A percentile compares a stretch with the other conserved stretches of the same genome.
Conservation (phyloP, 2,888 invertebrate species). For the Temnothorax unifasciatus region DNA sequence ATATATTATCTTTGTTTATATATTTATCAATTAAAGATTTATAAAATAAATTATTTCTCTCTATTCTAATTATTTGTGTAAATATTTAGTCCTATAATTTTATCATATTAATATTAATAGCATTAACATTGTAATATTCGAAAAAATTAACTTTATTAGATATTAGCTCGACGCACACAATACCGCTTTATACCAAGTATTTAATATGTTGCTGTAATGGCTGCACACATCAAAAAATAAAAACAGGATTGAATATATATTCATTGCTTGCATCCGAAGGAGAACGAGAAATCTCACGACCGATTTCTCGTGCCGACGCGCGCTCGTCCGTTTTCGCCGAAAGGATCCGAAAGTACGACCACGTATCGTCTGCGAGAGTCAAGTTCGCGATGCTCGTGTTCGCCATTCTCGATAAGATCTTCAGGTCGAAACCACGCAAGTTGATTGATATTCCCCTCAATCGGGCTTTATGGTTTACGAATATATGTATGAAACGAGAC, state of each 20-base stretch:
- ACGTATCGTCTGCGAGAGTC: conserved; percentile 54
- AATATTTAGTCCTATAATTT: neutral
- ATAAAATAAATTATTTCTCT: neutral
- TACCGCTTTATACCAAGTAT: neutral
- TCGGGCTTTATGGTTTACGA: conserved; percentile 74
- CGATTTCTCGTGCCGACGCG: conserved; percentile 18
- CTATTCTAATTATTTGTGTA: neutral
- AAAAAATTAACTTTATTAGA: neutral
- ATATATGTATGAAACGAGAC: conserved; percentile 64
- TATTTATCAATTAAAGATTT: neutral
- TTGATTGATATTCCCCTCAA: conserved; percentile 77
- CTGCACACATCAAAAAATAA: neutral
- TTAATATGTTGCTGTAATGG: neutral
- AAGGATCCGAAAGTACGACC: conserved; percentile 57
- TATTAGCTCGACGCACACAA: neutral
- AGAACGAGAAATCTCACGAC: conserved; percentile 24
- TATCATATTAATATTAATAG: neutral
- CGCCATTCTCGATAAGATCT: conserved; percentile 72
- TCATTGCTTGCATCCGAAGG: neutral
- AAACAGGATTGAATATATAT: neutral
- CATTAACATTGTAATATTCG: neutral
- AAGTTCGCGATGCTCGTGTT: conserved; percentile 50
- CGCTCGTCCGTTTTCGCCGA: conserved; percentile 36
- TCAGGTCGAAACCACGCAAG: conserved; percentile 55
- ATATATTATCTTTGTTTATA: neutral